A percentile compares a stretch with the other conserved stretches of the same genome.
Evolutionary conservation across 2,888 invertebrate species (phyloP).

Genomic region (Atethmia centrago): DNA sequence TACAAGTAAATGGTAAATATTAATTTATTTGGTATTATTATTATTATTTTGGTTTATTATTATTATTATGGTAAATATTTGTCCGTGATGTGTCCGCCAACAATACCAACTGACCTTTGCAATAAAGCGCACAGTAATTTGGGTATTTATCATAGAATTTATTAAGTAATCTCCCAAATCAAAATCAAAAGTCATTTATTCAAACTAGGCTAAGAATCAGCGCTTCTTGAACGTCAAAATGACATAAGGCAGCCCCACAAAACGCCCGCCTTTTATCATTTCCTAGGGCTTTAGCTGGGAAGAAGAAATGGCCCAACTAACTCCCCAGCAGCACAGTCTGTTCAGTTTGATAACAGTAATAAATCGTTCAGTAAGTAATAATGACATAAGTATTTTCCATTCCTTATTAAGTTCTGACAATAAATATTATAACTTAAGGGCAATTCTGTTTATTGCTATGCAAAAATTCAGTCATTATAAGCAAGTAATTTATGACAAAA

Average conservation of each 20-base stretch:
- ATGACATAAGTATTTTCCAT: background rate
- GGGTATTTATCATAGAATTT: too few relatives aligned
- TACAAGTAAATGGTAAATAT: background rate
- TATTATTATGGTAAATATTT: too few relatives aligned
- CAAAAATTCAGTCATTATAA: conserved; percentile 3
- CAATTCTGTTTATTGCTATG: conserved; percentile 7
- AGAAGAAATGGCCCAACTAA: background rate
- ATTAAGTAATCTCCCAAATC: background rate
- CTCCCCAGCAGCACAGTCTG: background rate
- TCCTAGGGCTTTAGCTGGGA: background rate
- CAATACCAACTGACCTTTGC: background rate
- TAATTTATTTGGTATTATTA: too few relatives aligned
- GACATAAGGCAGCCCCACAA: background rate
- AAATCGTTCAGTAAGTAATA: background rate
- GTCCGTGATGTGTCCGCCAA: background rate
- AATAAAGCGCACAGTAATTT: background rate
- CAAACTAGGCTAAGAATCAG: background rate
- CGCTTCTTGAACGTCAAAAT: background rate
- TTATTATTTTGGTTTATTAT: too few relatives aligned
- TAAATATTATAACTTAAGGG: conserved; percentile 9
- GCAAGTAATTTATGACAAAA: background rate
- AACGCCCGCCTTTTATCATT: background rate
- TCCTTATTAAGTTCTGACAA: background rate
- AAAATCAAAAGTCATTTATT: background rate
- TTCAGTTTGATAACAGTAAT: background rate